Percentiles rank a stretch among this genome's conserved stretches.
phyloP scores from a whole-genome alignment of 2,888 invertebrate genomes.

The Eupithecia dodoneata region DNA sequence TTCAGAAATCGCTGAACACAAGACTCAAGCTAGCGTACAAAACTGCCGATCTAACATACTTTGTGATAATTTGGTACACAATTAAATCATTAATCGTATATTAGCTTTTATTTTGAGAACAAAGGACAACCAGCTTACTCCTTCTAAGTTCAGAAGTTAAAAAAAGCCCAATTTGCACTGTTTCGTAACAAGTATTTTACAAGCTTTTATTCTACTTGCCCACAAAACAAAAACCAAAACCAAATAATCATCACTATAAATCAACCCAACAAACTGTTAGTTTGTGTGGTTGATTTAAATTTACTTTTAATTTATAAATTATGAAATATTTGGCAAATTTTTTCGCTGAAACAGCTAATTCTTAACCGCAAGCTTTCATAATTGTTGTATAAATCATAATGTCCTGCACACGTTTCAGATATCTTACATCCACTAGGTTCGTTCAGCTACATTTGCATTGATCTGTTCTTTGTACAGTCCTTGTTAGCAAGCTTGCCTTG shows the following conservation, averaged over 20 bases:
- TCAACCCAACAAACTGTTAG: no score
- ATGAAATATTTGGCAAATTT: background rate
- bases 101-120: no score
- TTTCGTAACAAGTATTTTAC: no score
- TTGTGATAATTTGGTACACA: background rate
- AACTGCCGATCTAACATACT: background rate
- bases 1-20: background rate
- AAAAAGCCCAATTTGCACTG: no score
- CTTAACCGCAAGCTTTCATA: background rate
- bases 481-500: slow-evolving; percentile 53
- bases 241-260: no score
- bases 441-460: slow-evolving; percentile 16
- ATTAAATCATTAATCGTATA: background rate
- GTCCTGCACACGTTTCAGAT: background rate
- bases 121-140: no score
- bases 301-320: no score
- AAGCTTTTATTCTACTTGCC: no score
- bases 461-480: slow-evolving; percentile 42
- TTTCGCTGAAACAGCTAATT: background rate
- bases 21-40: background rate
- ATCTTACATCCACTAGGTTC: background rate
- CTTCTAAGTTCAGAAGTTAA: no score
- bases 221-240: no score
- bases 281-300: no score
- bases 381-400: background rate